phyloP scores from a whole-genome alignment of 1,140 invertebrate species.

The Sesamia nonagrioides region DNA sequence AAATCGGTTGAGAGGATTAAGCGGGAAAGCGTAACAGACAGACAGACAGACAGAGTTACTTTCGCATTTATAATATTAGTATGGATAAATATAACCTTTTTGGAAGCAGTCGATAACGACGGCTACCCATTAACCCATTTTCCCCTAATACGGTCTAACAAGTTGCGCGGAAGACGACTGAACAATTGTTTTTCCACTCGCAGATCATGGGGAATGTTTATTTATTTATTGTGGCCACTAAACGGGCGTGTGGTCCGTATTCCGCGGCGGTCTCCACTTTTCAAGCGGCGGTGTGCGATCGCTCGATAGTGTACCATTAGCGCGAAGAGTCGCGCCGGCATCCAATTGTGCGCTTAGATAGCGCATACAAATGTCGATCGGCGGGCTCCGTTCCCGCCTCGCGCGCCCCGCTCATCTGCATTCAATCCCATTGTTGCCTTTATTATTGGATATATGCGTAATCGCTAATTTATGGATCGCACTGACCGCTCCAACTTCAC shows the following conservation, averaged over 20 bases:
- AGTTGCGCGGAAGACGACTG: conserved; percentile 8
- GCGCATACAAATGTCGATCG: conserved; percentile 87
- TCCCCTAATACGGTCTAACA: conserved; percentile 1
- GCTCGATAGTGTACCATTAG: conserved; percentile 86
- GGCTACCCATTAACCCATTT: conserved; percentile 25
- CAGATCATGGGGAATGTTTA: conserved; percentile 54
- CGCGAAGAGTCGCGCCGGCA: conserved; percentile 84
- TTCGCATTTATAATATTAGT: too few relatives aligned
- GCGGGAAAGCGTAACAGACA: too few relatives aligned
- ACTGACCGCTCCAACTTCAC: conserved; percentile 58
- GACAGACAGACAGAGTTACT: too few relatives aligned
- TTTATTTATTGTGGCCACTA: conserved; percentile 79
- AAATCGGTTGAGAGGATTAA: too few relatives aligned
- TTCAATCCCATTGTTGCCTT: conserved; percentile 86
- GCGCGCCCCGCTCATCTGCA: conserved; percentile 81
- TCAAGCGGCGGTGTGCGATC: conserved; percentile 76
- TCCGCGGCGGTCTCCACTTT: conserved; percentile 79
- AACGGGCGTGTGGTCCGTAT: conserved; percentile 75
- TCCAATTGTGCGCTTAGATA: conserved; percentile 87
- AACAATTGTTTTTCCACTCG: conserved; percentile 36
- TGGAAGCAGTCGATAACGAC: conserved; percentile 1
- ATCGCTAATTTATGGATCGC: conserved; percentile 83
- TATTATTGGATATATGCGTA: conserved; percentile 82
- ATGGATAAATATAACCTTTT: conserved; percentile 21
- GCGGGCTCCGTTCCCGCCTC: conserved; percentile 62